Base-by-base conservation (phyloP, 2,888 invertebrate species). In the Coleophora deauratella region DNA sequence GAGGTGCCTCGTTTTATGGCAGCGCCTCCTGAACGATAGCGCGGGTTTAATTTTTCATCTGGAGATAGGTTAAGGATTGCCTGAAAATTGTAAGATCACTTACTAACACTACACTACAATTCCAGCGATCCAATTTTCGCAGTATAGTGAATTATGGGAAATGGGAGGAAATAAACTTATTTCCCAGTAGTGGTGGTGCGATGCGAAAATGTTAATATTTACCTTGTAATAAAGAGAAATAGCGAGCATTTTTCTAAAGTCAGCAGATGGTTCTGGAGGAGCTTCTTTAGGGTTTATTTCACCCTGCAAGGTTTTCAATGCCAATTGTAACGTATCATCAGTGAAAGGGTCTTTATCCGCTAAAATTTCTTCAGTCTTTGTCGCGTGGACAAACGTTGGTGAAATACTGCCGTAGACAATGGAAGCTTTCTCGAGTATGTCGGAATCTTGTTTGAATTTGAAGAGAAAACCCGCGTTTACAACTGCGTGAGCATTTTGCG, bases 401-500 rank as follows among this genome's bases (percentile, higher is more conserved):
- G 81, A 80, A 1, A 91, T 88, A 9, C 87, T 88, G 11, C 90
- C 90, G 50, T 78, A 88, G 1, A 89, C 85, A 13, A 91, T 80
- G 31, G 71, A 68, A 1, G 88, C 87, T 27, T 59, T 57, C 43
- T 71, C 44, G 37, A 74, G 51, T 7, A 48, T 42, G 8, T 57
- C 57, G 3, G 46, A 35, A 14, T 52, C 36, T 11, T 14, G 21
- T 11, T 50, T 43, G 2, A 74, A 37, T 54, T 66, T 59, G 38
- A 91, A 86, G 0, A 90, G 63, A 59, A 93, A 93, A 7, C 90
- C 93, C 10, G 91, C 91, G 57, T 93, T 91, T 0, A 94, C 90
- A 43, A 91, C 87, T 0, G 93, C 93, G 55, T 91, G 91, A 0
- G 91, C 90, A 58, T 91, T 92, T 75, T 92, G 91, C 1, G 90